Base-by-base conservation (phyloP, 2,797 vertebrate species). In the Perodicticus potto region DNA sequence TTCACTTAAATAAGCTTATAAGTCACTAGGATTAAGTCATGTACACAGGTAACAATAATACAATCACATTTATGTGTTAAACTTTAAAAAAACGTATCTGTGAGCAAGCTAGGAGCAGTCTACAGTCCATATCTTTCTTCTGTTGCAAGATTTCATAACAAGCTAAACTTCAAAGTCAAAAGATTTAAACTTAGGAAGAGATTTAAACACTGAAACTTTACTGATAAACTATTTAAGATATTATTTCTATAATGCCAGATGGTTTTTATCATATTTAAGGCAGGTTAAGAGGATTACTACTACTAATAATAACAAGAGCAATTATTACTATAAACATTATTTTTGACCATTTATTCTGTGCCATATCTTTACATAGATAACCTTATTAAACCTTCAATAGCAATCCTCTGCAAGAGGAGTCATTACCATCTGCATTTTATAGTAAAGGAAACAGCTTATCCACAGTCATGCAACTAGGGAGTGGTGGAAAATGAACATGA, bases 141-240 rank as follows among this genome's bases (percentile, higher is more conserved):
- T 65, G 23, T 43, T 34, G 93, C 17, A 69, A 78, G 59, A 89
- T 67, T 92, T 29, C 32, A 78, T n/a, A 73, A n/a, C 25, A 34
- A 91, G 49, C 9, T 57, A 78, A 84, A 55, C 5, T 45, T 86
- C 72, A 87, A 74, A 89, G 63, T n/a, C 83, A 73, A 78, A 86
- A 81, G 49, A 86, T 45, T 89, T 87, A 91, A 87, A 85, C 20
- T 93, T 45, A 74, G 27, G 40, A 92, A 91, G 32, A 86, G 65
- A 67, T 4, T 40, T 69, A 55, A 89, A 91, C 37, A 34, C 6
- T 82, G 17, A 91, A 69, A 89, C 67, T 85, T 88, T 32, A 86
- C 5, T 87, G 77, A 70, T 10, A 67, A 95, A 84, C 55, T 72
- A 43, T 61, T 88, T n/a, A 67, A 53, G 19, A 53, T 76, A 82